phyloP scores from a whole-genome alignment of 2,113 vertebrate species.

The Odocoileus hemionus region DNA sequence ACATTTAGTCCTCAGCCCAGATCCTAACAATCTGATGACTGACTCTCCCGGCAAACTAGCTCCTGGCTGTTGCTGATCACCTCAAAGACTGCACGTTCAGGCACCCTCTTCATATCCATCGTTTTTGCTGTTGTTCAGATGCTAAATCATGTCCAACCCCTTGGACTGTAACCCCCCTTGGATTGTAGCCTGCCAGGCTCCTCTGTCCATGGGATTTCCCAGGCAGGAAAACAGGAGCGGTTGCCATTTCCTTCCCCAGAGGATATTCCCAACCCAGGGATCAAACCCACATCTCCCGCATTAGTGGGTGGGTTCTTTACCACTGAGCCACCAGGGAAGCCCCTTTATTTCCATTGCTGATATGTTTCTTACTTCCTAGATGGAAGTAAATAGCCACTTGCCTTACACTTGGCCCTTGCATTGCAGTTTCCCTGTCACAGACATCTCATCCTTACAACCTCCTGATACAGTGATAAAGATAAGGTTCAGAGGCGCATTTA shows the following conservation, averaged over 20 bases:
- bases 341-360: neutral
- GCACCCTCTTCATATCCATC: neutral
- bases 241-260: neutral
- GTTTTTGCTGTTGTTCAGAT: neutral
- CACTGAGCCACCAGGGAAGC: neutral
- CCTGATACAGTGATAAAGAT: neutral
- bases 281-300: neutral
- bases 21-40: neutral
- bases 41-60: neutral
- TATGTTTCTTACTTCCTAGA: neutral
- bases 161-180: neutral
- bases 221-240: neutral
- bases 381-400: neutral
- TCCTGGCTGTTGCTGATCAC: neutral
- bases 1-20: neutral
- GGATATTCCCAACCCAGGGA: neutral
- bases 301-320: neutral
- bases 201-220: neutral
- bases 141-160: neutral
- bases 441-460: neutral
- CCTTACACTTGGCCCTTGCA: neutral
- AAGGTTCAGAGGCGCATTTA: neutral
- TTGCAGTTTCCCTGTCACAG: neutral
- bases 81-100: neutral
- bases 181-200: neutral